These are phyloP conservation scores for Temnopleurus reevesii DNA, from an alignment of 53 echinoderm and acorn worm species.

Conservation along the genomic window DNA sequence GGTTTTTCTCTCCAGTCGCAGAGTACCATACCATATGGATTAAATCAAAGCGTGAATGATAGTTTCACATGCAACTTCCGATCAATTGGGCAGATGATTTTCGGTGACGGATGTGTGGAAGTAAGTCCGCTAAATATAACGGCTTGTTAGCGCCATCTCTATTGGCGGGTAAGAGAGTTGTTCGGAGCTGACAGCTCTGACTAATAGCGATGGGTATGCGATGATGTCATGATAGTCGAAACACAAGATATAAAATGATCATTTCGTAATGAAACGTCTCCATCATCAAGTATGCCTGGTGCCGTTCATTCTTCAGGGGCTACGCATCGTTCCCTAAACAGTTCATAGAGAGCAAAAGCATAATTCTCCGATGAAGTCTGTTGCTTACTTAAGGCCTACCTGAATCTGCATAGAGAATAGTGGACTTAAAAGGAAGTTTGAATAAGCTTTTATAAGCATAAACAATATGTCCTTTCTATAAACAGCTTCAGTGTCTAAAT, in stretches of 20 bases:
- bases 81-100: background rate
- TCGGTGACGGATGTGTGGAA: conserved; percentile 27
- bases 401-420: background rate
- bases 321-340: background rate
- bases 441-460: no score
- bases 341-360: no score
- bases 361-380: background rate
- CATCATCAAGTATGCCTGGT: background rate
- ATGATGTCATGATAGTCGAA: background rate
- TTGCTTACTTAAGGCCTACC: background rate
- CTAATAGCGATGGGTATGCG: conserved; percentile 33
- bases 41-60: background rate
- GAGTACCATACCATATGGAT: conserved; percentile 32
- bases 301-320: background rate
- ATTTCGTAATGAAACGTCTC: background rate
- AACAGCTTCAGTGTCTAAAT: no score
- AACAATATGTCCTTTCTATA: no score
- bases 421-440: background rate
- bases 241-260: background rate
- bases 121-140: conserved; percentile 40
- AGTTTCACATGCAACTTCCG: conserved; percentile 7
- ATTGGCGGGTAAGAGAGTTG: background rate
- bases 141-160: conserved; percentile 18
- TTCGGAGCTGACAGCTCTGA: conserved; percentile 5
- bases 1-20: background rate